These are phyloP conservation scores for Mythimna ferrago DNA, from an alignment of 2,888 invertebrate species.

Conservation along the genomic window DNA sequence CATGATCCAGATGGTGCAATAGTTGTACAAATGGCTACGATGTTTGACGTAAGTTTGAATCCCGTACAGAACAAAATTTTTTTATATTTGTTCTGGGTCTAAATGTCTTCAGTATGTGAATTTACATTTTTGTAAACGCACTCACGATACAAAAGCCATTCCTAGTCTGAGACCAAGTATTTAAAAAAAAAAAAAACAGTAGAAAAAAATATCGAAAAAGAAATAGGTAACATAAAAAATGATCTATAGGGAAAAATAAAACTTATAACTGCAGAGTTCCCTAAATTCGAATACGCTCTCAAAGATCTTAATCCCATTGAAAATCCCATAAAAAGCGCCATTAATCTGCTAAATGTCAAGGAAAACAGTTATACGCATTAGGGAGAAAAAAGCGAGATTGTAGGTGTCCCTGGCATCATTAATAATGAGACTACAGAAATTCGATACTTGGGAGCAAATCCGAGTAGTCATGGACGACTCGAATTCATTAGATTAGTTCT, in stretches of 20 bases:
- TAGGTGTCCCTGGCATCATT: slow-evolving; percentile 61
- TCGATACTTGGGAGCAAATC: slow-evolving; percentile 59
- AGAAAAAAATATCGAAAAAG: no score
- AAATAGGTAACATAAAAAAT: slow-evolving; percentile 26
- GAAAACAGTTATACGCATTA: slow-evolving; percentile 57
- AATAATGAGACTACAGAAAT: slow-evolving; percentile 64
- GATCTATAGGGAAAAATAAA: slow-evolving; percentile 12
- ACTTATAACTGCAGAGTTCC: slow-evolving; percentile 18
- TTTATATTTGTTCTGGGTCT: no score
- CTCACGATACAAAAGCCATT: no score
- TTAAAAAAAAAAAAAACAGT: no score
- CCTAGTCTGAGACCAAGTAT: no score
- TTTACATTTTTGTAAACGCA: no score
- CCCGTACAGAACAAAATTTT: no score
- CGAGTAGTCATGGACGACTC: slow-evolving; percentile 62
- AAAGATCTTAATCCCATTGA: slow-evolving; percentile 49
- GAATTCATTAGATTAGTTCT: slow-evolving; percentile 55
- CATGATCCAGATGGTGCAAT: no score
- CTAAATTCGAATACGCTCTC: slow-evolving; percentile 26
- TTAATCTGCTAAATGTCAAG: slow-evolving; percentile 51
- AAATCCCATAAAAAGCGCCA: slow-evolving; percentile 49
- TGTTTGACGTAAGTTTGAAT: no score
- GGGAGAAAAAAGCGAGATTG: slow-evolving; percentile 48
- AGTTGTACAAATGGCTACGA: no score
- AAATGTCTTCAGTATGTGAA: no score